These are phyloP conservation scores for Setipinna tenuifilis DNA, from an alignment of 2,797 vertebrate genomes.

Conservation along the genomic window DNA sequence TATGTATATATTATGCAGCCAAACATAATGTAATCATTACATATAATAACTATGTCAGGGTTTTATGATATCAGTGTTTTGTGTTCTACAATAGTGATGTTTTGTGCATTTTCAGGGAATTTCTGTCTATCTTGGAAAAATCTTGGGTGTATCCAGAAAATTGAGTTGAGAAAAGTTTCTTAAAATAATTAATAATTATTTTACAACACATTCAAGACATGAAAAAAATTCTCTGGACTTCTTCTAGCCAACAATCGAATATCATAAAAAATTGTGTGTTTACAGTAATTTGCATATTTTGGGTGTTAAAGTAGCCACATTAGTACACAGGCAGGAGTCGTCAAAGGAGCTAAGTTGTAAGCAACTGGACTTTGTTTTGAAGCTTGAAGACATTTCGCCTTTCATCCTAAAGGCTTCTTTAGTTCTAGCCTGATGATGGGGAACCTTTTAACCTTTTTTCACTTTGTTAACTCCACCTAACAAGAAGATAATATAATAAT, in stretches of 20 bases:
- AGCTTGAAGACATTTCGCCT: too few species aligned
- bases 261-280: conserved; percentile 31
- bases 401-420: too few species aligned
- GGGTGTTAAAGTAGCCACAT: conserved; percentile 1
- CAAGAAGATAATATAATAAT: not conserved
- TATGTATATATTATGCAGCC: conserved; percentile 4
- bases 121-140: not conserved
- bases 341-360: too few species aligned
- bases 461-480: not conserved
- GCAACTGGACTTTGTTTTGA: too few species aligned
- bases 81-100: not conserved
- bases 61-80: not conserved
- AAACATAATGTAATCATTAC: too few species aligned
- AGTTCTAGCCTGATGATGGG: too few species aligned
- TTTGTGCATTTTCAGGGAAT: not conserved
- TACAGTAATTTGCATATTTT: conserved; percentile 28
- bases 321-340: not conserved
- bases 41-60: too few species aligned
- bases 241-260: conserved; percentile 37
- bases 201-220: not conserved
- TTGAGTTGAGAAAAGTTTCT: not conserved
- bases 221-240: conserved; percentile 36
- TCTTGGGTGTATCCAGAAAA: not conserved
- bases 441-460: conserved; percentile 12
- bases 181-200: not conserved